These are phyloP conservation scores for Hypomesus transpacificus DNA, from an alignment of 2,113 vertebrate species.

Conservation along the genomic window DNA sequence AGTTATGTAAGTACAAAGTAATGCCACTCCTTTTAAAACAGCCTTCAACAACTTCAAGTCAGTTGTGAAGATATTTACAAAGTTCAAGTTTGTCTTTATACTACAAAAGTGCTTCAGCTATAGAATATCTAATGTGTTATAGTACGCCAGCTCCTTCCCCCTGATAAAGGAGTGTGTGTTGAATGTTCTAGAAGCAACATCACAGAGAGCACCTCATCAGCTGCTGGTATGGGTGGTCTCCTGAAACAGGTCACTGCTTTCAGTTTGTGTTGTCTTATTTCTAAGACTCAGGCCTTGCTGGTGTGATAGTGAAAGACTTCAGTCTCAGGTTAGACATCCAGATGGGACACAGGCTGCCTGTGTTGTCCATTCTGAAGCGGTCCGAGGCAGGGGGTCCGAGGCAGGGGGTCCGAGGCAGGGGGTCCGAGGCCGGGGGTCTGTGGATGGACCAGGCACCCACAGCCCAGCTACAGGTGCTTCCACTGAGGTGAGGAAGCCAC, in stretches of 20 bases:
- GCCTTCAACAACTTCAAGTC: slow-evolving; percentile 3
- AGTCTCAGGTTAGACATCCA: too few relatives aligned
- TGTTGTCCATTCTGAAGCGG: too few relatives aligned
- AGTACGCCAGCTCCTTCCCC: neutral
- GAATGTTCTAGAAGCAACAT: neutral
- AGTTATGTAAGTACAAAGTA: neutral
- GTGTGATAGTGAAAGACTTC: too few relatives aligned
- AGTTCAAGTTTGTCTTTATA: slow-evolving; percentile 61
- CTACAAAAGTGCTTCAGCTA: slow-evolving; percentile 64
- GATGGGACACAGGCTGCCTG: too few relatives aligned
- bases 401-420: too few relatives aligned
- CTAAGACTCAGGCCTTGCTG: neutral
- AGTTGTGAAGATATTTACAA: slow-evolving; percentile 57
- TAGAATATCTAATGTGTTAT: slow-evolving; percentile 16
- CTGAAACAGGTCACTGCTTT: neutral
- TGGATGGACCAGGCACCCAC: too few relatives aligned
- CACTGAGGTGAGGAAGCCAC: too few relatives aligned
- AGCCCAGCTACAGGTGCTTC: too few relatives aligned
- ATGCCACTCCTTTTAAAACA: slow-evolving; percentile 24
- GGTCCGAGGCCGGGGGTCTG: too few relatives aligned
- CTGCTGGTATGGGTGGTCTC: slow-evolving; percentile 29
- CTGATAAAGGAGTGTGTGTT: neutral
- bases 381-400: too few relatives aligned
- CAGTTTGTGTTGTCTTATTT: neutral
- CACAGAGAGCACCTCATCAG: slow-evolving; percentile 1